These are phyloP conservation scores for Hyla sarda DNA, from an alignment of 2,113 vertebrate species.

Conservation along the genomic window DNA sequence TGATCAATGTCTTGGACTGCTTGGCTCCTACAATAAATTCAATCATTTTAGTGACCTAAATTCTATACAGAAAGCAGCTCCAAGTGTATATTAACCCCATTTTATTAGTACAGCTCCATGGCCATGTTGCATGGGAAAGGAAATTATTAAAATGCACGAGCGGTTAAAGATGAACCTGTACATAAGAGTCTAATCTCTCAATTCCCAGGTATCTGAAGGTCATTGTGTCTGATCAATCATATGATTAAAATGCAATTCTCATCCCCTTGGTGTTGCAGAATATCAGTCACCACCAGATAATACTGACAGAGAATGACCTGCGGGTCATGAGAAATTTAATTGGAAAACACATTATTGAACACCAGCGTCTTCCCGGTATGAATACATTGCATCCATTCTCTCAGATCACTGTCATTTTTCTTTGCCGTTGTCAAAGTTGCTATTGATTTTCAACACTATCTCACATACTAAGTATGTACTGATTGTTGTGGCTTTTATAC, in stretches of 20 bases:
- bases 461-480: neutral
- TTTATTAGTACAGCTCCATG: too few relatives aligned
- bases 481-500: neutral
- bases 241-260: conserved; percentile 51
- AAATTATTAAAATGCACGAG: neutral
- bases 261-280: conserved; percentile 41
- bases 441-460: conserved; percentile 44
- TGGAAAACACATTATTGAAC: conserved; percentile 56
- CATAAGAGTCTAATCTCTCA: conserved; percentile 20
- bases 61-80: neutral
- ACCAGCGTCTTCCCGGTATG: conserved; percentile 37
- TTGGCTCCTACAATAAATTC: neutral
- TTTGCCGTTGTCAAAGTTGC: conserved; percentile 14
- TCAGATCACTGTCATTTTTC: conserved; percentile 50
- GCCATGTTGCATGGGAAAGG: neutral
- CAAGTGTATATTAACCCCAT: neutral
- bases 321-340: conserved; percentile 58
- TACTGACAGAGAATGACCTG: conserved; percentile 55
- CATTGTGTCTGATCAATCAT: conserved; percentile 54
- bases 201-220: conserved; percentile 54
- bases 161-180: neutral
- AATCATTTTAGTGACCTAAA: neutral
- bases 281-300: conserved; percentile 57
- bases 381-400: conserved; percentile 42
- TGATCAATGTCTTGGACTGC: neutral